Percentiles rank a stretch among this genome's conserved stretches.
These are phyloP conservation scores for Loripinus fragilis DNA, from an alignment of 2,888 invertebrate species.

Conservation along the genomic window DNA sequence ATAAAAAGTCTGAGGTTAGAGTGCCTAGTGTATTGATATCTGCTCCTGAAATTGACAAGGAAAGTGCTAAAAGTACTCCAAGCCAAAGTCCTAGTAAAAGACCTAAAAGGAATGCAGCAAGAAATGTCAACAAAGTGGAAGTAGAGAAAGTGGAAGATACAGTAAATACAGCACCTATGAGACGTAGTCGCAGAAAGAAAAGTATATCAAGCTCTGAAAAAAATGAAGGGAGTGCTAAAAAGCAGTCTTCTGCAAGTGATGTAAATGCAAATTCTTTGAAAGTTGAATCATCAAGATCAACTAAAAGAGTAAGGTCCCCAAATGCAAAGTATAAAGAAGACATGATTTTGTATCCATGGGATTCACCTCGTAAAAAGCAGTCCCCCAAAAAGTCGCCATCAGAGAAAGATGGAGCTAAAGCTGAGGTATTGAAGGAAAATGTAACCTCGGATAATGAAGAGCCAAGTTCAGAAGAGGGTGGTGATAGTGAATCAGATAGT, in stretches of 20 bases:
- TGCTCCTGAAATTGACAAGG: neutral
- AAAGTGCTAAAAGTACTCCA: neutral
- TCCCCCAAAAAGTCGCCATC: conserved; percentile 47
- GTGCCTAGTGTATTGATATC: neutral
- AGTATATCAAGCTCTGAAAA: neutral
- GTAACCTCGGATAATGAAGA: neutral
- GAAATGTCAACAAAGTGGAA: neutral
- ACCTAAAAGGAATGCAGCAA: neutral
- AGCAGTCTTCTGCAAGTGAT: neutral
- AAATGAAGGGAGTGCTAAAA: neutral
- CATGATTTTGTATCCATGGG: conserved; percentile 53
- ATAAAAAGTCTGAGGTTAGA: neutral
- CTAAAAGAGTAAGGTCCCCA: conserved; percentile 46
- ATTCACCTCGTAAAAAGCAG: conserved; percentile 34
- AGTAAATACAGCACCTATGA: neutral
- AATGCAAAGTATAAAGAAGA: conserved; percentile 56
- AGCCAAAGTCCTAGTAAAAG: neutral
- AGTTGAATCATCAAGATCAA: neutral
- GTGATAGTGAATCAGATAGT: conserved; percentile 1
- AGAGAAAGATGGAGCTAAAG: conserved; percentile 12
- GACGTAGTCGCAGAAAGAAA: neutral
- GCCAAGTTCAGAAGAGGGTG: neutral
- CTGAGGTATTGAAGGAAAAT: conserved; percentile 13
- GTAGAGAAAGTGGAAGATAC: neutral
- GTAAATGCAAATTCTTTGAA: neutral